These are phyloP conservation scores for Tinamus major DNA, from an alignment of 2,797 vertebrate genomes.

Conservation along the genomic window DNA sequence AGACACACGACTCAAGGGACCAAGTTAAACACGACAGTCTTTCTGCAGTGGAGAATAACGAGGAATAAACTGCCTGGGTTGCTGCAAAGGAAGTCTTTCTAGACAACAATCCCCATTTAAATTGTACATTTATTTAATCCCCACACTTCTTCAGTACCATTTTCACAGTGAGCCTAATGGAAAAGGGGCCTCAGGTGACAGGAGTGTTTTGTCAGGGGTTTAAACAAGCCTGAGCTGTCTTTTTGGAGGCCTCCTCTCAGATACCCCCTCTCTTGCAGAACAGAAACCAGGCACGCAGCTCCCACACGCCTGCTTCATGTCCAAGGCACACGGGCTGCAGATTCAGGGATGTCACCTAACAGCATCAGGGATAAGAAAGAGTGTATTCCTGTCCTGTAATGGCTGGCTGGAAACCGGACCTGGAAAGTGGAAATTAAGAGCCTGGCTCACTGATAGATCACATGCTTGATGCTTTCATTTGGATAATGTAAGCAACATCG, in stretches of 20 bases:
- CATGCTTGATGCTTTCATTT: background rate
- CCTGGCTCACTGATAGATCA: slow-evolving; percentile 27
- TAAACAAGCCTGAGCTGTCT: background rate
- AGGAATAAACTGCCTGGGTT: background rate
- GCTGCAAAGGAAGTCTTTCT: background rate
- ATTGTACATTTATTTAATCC: background rate
- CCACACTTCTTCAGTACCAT: background rate
- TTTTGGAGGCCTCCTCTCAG: background rate
- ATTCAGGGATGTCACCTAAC: background rate
- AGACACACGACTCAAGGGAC: background rate
- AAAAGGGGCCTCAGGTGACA: background rate
- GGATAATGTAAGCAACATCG: slow-evolving; percentile 40
- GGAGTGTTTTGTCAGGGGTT: background rate
- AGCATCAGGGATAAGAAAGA: background rate
- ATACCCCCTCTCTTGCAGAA: background rate
- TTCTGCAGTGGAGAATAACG: rapidly evolving
- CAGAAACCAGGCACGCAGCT: background rate
- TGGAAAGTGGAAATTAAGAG: slow-evolving; percentile 59
- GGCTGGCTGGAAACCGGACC: slow-evolving; percentile 51
- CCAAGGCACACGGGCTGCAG: background rate
- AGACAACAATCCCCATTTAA: background rate
- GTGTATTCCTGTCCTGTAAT: slow-evolving; percentile 2
- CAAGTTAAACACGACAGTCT: rapidly evolving
- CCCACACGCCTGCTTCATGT: background rate
- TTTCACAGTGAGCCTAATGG: background rate